These are phyloP conservation scores for Mantis religiosa DNA, from an alignment of 2,888 invertebrate species.

Conservation along the genomic window DNA sequence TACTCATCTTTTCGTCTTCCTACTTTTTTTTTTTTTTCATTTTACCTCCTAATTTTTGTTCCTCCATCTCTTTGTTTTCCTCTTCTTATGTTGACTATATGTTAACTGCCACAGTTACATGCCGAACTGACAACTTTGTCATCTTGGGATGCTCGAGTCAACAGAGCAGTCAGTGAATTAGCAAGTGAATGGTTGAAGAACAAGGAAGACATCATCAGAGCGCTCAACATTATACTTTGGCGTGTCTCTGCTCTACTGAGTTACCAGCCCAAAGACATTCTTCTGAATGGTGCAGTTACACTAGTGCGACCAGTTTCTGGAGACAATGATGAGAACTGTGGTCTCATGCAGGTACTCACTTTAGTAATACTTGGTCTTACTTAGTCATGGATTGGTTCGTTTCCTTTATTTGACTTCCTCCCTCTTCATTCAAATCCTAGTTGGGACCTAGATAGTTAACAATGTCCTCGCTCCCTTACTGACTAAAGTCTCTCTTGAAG, in stretches of 20 bases:
- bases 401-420: too few relatives aligned
- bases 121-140: neutral
- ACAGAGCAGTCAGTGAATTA: neutral
- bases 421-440: too few relatives aligned
- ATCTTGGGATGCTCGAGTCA: neutral
- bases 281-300: constrained; percentile 1
- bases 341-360: constrained; percentile 22
- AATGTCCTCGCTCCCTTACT: too few relatives aligned
- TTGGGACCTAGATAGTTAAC: too few relatives aligned
- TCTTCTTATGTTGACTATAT: too few relatives aligned
- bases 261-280: neutral
- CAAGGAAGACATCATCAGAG: neutral
- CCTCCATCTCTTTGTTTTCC: too few relatives aligned
- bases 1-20: neutral
- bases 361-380: too few relatives aligned
- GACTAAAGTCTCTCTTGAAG: too few relatives aligned
- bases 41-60: too few relatives aligned
- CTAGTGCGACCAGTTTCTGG: constrained; percentile 2
- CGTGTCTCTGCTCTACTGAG: neutral
- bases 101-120: neutral
- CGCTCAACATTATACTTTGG: neutral
- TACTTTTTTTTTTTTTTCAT: neutral
- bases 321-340: constrained; percentile 9
- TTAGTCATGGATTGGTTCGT: too few relatives aligned
- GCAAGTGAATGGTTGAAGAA: neutral